These are phyloP conservation scores for Coregonus suidteri DNA, from an alignment of 2,797 vertebrate genomes.

Conservation along the genomic window DNA sequence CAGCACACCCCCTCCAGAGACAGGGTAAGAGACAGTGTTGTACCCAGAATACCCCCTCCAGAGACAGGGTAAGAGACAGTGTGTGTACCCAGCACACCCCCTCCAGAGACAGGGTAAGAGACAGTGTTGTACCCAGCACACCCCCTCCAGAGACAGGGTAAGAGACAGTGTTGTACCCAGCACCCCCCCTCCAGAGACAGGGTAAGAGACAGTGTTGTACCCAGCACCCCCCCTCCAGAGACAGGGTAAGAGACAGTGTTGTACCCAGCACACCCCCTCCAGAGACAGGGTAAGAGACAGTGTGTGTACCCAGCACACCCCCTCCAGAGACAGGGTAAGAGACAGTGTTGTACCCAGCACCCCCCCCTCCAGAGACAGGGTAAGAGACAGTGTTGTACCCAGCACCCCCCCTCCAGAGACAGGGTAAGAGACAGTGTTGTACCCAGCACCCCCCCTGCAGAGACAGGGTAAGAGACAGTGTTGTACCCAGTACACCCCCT, in stretches of 20 bases:
- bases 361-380: no score
- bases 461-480: no score
- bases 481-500: no score
- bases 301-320: background rate
- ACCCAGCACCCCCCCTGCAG: no score
- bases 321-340: no score
- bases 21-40: conserved; percentile 76
- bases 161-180: conserved; percentile 67
- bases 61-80: conserved; percentile 77
- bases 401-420: no score
- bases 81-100: conserved; percentile 8
- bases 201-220: conserved; percentile 70
- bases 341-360: no score
- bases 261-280: no score
- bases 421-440: no score
- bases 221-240: conserved; percentile 51
- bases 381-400: no score
- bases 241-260: conserved; percentile 72
- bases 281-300: no score
- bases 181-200: conserved; percentile 66
- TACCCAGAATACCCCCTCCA: conserved; percentile 70
- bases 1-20: no score
- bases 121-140: background rate
- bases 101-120: conserved; percentile 77
- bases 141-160: conserved; percentile 78